Evolutionary conservation across 2,797 vertebrate species (phyloP), one percentile per base, ranked within the genome.

Genomic region (Aratinga solstitialis): DNA sequence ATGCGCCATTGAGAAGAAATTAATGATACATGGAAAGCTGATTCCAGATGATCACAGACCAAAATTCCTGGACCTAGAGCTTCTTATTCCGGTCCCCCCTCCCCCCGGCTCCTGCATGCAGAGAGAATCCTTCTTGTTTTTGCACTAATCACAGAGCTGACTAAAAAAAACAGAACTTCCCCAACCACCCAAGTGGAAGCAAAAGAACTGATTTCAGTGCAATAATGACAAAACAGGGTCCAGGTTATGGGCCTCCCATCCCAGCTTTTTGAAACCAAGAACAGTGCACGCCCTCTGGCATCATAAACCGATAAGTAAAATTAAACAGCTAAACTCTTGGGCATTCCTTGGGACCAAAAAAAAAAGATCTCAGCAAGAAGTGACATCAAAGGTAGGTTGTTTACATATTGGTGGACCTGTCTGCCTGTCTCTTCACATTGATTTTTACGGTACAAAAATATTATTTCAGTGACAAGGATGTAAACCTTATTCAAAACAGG

Each of bases 401-500:
- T 98, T 98, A 98, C 92, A 92, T 91, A 97, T 93, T 79, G 81
- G 68, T 79, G 91, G 95, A 97, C 97, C 95, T 98, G 93, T 97
- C 95, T 89, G 29, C 93, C 84, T 75, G 61, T 88, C 84, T 95
- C 97, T 98, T 97, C 77, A 54, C 97, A 97, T 97, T 97, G 97
- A 98, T 98, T 98, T 98, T 98, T 95, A 98, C 98, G 98, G 98
- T 99, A 99, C 97, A 99, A 99, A 99, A 99, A 99, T 99, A 99
- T 99, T 99, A 99, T 99, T 98, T 98, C 97, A 98, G 98, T 98
- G 98, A 98, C 98, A 98, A 99, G 98, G 99, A 99, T 99, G 98
- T 99, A 98, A 99, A 98, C 98, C 97, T 98, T 99, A 99, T 99
- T 99, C 99, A 99, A 99, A 99, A 99, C 99, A 99, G 99, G 99